These are phyloP conservation scores for Hydrolagus affinis DNA, from an alignment of 2,113 vertebrate species.

Conservation along the genomic window DNA sequence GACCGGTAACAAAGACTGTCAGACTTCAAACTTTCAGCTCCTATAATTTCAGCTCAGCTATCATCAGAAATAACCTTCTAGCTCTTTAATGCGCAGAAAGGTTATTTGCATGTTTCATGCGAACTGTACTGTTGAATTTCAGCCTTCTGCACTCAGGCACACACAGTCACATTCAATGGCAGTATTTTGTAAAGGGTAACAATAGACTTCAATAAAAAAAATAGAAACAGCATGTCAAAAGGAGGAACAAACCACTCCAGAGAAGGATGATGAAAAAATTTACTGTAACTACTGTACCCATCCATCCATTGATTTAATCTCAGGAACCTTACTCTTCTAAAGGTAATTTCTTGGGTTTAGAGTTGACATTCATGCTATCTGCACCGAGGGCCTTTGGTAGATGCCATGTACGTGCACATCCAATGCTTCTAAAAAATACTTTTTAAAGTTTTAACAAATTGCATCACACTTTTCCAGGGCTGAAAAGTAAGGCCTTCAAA, in stretches of 20 bases:
- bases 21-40: not conserved
- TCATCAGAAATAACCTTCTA: not conserved
- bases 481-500: not conserved
- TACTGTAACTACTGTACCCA: not conserved
- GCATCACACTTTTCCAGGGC: not conserved
- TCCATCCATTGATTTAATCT: not conserved
- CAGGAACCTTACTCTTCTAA: not conserved
- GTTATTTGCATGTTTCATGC: not conserved
- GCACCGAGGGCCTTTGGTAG: not conserved
- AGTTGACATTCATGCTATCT: not conserved
- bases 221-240: not conserved
- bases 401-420: not conserved
- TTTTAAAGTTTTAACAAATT: not conserved
- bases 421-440: not conserved
- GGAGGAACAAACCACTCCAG: not conserved
- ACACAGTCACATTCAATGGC: not conserved
- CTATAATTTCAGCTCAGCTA: not conserved
- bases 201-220: not conserved
- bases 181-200: not conserved
- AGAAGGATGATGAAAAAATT: not conserved
- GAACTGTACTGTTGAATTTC: not conserved
- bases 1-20: not conserved
- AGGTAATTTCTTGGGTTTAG: not conserved
- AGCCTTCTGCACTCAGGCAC: not conserved
- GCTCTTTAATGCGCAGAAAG: not conserved